These are phyloP conservation scores for Gila robusta DNA, from an alignment of 2,797 vertebrate genomes.

Conservation along the genomic window DNA sequence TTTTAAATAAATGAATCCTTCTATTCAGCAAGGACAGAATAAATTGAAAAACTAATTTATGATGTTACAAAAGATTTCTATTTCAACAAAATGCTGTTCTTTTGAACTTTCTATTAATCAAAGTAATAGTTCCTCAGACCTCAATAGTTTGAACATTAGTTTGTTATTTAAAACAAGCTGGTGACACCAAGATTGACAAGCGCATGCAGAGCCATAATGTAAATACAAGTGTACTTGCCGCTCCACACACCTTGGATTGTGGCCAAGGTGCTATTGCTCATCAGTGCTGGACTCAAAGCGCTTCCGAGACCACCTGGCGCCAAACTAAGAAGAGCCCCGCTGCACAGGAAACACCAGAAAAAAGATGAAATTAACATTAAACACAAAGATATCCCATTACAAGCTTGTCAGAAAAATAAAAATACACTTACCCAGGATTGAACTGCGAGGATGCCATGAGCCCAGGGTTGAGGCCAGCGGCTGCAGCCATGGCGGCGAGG, in stretches of 20 bases:
- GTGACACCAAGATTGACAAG: neutral
- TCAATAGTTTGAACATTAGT: neutral
- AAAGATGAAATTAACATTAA: constrained; percentile 11
- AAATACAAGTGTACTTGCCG: constrained; percentile 64
- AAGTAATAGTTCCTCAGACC: too few species aligned
- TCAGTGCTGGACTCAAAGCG: constrained; percentile 92
- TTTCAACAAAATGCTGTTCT: neutral
- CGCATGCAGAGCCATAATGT: constrained; percentile 32
- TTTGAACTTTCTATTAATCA: neutral
- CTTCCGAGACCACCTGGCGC: constrained; percentile 90
- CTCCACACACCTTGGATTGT: constrained; percentile 94
- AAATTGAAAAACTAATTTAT: neutral
- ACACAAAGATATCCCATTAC: neutral
- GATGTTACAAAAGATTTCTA: neutral
- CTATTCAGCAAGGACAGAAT: neutral
- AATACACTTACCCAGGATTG: constrained; percentile 86
- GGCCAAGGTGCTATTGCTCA: constrained; percentile 98
- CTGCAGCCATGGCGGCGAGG: constrained; percentile 97
- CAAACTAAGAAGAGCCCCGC: constrained; percentile 96
- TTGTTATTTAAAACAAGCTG: neutral
- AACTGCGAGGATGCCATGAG: constrained; percentile 97
- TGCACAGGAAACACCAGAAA: constrained; percentile 69
- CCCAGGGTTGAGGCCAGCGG: constrained; percentile 92
- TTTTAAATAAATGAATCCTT: neutral
- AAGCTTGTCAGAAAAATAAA: neutral